Evolutionary conservation across 2,888 invertebrate species (phyloP).

Genomic region (Philereme transversata): DNA sequence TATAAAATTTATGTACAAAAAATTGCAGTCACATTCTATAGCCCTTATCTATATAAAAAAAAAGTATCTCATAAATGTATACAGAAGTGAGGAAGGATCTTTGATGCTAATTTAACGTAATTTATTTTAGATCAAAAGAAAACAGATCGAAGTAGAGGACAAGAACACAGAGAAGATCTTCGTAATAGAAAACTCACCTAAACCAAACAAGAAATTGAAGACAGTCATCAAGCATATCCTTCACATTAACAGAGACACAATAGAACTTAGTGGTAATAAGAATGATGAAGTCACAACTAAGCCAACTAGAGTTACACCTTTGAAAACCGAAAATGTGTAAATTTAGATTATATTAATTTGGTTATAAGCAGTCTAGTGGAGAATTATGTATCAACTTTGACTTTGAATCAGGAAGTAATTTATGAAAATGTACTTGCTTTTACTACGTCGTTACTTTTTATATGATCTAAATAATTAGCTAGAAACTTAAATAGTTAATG

Average conservation of each 20-base stretch:
- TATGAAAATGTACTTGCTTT: no score
- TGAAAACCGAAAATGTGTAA: constrained; percentile 58
- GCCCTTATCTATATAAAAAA: neutral
- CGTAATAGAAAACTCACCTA: constrained; percentile 66
- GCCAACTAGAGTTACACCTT: constrained; percentile 72
- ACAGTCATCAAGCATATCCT: constrained; percentile 66
- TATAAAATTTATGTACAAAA: no score
- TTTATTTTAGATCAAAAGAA: constrained; percentile 57
- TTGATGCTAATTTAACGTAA: neutral
- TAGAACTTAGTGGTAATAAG: constrained; percentile 64
- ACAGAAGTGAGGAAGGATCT: no score
- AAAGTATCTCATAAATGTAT: no score
- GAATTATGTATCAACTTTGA: no score
- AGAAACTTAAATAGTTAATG: no score
- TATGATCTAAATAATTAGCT: no score
- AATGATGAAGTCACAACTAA: constrained; percentile 68
- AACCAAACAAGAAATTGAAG: constrained; percentile 61
- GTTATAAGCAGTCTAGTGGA: no score
- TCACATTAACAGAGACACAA: constrained; percentile 67
- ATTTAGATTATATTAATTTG: neutral
- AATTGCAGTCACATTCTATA: no score
- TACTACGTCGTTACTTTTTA: no score
- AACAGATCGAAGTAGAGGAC: constrained; percentile 46
- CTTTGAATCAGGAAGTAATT: no score
- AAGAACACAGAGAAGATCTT: constrained; percentile 73